These are phyloP conservation scores for Gnathonemus echidnorhynchus DNA, from an alignment of 2,113 vertebrate genomes.

Conservation along the genomic window DNA sequence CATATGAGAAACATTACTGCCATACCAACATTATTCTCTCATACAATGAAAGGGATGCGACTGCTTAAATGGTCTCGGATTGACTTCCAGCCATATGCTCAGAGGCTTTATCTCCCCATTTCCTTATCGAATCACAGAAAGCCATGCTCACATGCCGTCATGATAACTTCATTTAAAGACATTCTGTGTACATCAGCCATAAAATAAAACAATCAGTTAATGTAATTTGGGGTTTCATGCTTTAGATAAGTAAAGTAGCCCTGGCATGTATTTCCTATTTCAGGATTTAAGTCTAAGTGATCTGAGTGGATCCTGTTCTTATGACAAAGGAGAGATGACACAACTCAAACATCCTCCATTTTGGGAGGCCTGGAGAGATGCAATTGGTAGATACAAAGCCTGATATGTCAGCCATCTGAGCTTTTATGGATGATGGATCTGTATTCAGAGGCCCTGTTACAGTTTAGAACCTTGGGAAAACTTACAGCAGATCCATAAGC, in stretches of 20 bases:
- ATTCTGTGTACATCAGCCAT: neutral
- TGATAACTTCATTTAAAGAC: slow-evolving; percentile 3
- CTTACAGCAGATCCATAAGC: neutral
- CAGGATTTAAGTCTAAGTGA: neutral
- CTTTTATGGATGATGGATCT: neutral
- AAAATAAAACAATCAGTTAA: neutral
- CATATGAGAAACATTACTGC: neutral
- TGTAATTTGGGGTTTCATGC: neutral
- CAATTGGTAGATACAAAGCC: neutral
- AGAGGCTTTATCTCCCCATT: neutral
- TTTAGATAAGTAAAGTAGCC: neutral
- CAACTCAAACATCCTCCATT: neutral
- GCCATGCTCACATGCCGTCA: neutral
- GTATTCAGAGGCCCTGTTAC: neutral
- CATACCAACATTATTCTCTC: neutral
- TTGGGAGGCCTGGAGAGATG: neutral
- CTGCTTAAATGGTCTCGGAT: neutral
- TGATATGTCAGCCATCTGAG: neutral
- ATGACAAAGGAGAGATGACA: neutral
- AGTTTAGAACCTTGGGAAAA: neutral
- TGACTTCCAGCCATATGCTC: neutral
- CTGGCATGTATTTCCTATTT: neutral
- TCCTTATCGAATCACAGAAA: slow-evolving; percentile 9
- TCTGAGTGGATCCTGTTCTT: neutral
- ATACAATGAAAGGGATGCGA: neutral